Evolutionary conservation across 2,113 vertebrate species (phyloP).

Genomic region (Malurus cyaneus): DNA sequence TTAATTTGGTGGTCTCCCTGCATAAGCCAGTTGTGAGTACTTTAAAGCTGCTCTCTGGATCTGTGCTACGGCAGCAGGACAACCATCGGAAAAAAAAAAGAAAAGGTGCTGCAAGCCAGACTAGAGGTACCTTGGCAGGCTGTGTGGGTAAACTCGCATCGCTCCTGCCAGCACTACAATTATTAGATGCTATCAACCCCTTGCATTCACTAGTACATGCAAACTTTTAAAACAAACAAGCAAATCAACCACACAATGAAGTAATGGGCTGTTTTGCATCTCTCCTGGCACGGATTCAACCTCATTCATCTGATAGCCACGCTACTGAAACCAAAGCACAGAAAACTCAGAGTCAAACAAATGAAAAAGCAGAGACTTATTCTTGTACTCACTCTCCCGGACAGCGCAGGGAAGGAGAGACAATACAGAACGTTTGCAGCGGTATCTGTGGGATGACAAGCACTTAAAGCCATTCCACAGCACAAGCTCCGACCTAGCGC

Average conservation of each 20-base stretch:
- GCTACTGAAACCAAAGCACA: constrained; percentile 52
- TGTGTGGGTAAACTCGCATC: not conserved
- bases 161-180: constrained; percentile 29
- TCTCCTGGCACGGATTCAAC: constrained; percentile 1
- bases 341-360: constrained; percentile 42
- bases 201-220: constrained; percentile 44
- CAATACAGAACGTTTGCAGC: constrained; percentile 48
- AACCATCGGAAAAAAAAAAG: not conserved
- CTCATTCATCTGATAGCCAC: constrained; percentile 49
- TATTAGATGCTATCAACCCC: constrained; percentile 60
- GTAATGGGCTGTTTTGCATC: constrained; percentile 54
- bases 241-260: constrained; percentile 60
- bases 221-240: constrained; percentile 69
- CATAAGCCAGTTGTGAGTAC: not conserved
- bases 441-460: constrained; percentile 51
- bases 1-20: constrained; percentile 46
- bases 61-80: not conserved
- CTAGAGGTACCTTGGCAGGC: constrained; percentile 47
- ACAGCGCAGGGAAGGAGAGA: constrained; percentile 54
- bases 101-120: constrained; percentile 8
- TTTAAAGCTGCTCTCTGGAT: constrained; percentile 39
- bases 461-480: constrained; percentile 56
- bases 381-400: constrained; percentile 56
- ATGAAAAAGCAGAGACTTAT: not conserved
- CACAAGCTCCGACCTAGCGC: not conserved